Conservation (phyloP, 2,888 invertebrate species). For the Chalcosyrphus nemorum region DNA sequence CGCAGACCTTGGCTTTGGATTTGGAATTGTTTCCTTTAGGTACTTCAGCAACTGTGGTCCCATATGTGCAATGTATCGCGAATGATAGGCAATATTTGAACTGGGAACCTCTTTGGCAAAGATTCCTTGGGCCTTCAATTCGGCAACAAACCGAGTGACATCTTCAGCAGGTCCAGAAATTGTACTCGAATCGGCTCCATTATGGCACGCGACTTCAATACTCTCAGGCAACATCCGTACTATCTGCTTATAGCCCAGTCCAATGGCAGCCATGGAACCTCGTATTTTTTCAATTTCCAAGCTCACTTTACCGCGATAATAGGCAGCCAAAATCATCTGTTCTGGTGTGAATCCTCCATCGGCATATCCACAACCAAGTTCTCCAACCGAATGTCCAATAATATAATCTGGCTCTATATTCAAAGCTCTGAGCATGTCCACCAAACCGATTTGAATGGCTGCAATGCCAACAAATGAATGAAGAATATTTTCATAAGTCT, state of each 20-base stretch:
- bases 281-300: conserved; percentile 87
- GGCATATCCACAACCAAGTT: conserved; percentile 97
- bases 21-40: conserved; percentile 85
- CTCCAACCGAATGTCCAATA: conserved; percentile 96
- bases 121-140: conserved; percentile 87
- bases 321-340: conserved; percentile 92
- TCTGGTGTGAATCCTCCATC: conserved; percentile 95
- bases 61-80: conserved; percentile 88
- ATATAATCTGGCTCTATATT: conserved; percentile 88
- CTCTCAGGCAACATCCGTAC: conserved; percentile 86
- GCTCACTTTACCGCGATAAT: conserved; percentile 90
- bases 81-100: conserved; percentile 95
- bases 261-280: conserved; percentile 95
- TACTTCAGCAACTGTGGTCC: conserved; percentile 87
- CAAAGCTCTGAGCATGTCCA: conserved; percentile 85
- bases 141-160: conserved; percentile 86
- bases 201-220: conserved; percentile 94
- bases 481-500: conserved; percentile 86
- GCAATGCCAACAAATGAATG: conserved; percentile 90
- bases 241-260: conserved; percentile 85
- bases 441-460: conserved; percentile 85
- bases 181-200: conserved; percentile 92
- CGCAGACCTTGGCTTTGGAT: conserved; percentile 86
- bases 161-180: conserved; percentile 92
- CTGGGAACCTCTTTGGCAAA: conserved; percentile 93